phyloP scores from a whole-genome alignment of 37 sponge, comb jelly and placozoan genomes.

The Petrosia ficiformis region DNA sequence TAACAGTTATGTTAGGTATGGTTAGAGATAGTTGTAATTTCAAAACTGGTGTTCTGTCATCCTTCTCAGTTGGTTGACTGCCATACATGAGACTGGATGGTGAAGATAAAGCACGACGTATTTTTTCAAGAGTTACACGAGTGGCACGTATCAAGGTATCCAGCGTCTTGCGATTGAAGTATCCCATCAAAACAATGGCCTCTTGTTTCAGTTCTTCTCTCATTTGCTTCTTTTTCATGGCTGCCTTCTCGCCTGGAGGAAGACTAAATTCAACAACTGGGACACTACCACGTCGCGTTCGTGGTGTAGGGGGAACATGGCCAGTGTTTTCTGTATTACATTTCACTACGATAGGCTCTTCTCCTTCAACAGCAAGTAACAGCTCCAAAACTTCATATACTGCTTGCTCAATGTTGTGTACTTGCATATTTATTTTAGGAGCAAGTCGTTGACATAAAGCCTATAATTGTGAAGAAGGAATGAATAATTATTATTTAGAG shows the following conservation, averaged over 20 bases:
- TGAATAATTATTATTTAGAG: not conserved
- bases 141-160: constrained; percentile 77
- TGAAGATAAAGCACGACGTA: constrained; percentile 66
- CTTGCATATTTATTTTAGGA: not conserved
- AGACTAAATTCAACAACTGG: not conserved
- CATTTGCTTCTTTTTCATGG: constrained; percentile 26
- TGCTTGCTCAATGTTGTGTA: constrained; percentile 15
- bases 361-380: constrained; percentile 4
- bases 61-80: constrained; percentile 32
- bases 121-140: constrained; percentile 63
- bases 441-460: constrained; percentile 18
- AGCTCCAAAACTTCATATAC: not conserved
- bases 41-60: constrained; percentile 61
- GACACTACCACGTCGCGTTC: not conserved
- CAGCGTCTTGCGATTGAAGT: constrained; percentile 59
- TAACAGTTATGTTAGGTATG: constrained; percentile 68
- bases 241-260: constrained; percentile 37
- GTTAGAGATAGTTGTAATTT: constrained; percentile 50
- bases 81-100: constrained; percentile 66
- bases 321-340: not conserved
- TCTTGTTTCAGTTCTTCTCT: constrained; percentile 52
- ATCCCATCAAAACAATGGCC: constrained; percentile 54
- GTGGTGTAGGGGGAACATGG: too few relatives aligned
- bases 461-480: constrained; percentile 4
- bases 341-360: not conserved